phyloP scores from a whole-genome alignment of 2,797 vertebrate species.

The Tenualosa ilisha region DNA sequence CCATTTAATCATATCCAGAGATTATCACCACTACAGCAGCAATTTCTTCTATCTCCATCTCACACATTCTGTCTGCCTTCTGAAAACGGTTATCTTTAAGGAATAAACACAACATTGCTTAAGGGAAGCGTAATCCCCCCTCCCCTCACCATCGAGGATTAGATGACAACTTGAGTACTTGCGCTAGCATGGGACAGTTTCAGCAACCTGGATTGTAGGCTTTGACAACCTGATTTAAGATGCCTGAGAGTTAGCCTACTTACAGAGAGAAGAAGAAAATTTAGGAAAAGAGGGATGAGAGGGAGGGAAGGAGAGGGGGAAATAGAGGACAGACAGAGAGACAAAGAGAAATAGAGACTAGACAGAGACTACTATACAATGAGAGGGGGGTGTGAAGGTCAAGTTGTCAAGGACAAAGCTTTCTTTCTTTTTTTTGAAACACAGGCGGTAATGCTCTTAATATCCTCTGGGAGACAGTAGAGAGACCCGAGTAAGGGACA shows the following conservation, averaged over 20 bases:
- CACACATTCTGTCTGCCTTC: slow-evolving; percentile 6
- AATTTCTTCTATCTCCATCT: not conserved
- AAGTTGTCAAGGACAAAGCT: slow-evolving; percentile 1
- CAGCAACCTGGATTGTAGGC: not conserved
- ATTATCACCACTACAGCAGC: not conserved
- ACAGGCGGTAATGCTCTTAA: not conserved
- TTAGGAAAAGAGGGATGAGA: not conserved
- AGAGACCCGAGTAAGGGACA: not conserved
- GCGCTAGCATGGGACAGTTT: not conserved
- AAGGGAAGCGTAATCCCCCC: not conserved
- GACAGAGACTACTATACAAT: slow-evolving; percentile 8
- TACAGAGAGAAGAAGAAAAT: slow-evolving; percentile 1
- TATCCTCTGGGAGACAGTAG: slow-evolving; percentile 3
- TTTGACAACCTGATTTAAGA: not conserved
- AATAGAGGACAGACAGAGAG: not conserved
- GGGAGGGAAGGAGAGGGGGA: not conserved
- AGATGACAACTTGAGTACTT: slow-evolving; percentile 8
- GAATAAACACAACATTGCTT: not conserved
- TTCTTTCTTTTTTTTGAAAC: slow-evolving; percentile 2
- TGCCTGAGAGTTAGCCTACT: not conserved
- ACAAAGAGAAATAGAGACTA: not conserved
- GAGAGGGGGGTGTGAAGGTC: not conserved
- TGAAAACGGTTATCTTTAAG: not conserved
- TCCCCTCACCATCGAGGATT: not conserved
- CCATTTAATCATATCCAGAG: not conserved